Base-by-base conservation (phyloP, 2,113 vertebrate species). In the Lophochroa leadbeateri region DNA sequence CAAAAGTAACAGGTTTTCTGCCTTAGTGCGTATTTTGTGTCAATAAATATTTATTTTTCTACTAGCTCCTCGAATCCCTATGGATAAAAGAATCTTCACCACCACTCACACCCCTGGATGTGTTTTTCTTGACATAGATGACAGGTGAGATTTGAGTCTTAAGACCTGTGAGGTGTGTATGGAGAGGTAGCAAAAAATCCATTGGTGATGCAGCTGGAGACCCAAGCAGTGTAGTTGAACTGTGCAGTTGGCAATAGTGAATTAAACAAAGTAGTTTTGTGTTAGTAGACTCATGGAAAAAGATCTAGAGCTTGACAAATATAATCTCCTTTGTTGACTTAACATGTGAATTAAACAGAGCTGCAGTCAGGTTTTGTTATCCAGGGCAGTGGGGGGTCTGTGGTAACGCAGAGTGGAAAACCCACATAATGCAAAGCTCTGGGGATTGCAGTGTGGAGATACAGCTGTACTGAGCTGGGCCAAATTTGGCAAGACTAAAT, bases 41-140 rank as follows among this genome's bases (percentile, higher is more conserved):
- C 55, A 86, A 18, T 58, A 64, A 49, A 60, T 88, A 65, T 74
- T 70, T 95, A 11, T 71, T 67, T 83, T 81, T 91, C 83, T 50
- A 20, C 25, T 96, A 99, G 99, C 99, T 61, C 99, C 99, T 92
- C 98, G 98, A 77, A 99, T 99, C 86, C 99, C 99, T 39, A 96
- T 97, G 94, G 98, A 99, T 96, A 99, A 99, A 96, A 98, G 98
- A 82, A 99, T 99, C 97, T 99, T 99, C 97, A 99, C 99, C 81
- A 99, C 99, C 41, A 99, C 98, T 58, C 99, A 99, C 93, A 99
- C 98, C 9, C 98, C 99, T 53, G 98, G 98, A 76, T 99, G 99
- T 97, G 97, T 99, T 79, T 99, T 99, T 96, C 97, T 99, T 93
- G 99, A 99, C 96, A 98, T 99, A 94, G 99, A 99, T 91, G 99